Evolutionary conservation across 2,797 vertebrate species (phyloP), one percentile per base, ranked within the genome.

Genomic region (Poeciliopsis presidionis): DNA sequence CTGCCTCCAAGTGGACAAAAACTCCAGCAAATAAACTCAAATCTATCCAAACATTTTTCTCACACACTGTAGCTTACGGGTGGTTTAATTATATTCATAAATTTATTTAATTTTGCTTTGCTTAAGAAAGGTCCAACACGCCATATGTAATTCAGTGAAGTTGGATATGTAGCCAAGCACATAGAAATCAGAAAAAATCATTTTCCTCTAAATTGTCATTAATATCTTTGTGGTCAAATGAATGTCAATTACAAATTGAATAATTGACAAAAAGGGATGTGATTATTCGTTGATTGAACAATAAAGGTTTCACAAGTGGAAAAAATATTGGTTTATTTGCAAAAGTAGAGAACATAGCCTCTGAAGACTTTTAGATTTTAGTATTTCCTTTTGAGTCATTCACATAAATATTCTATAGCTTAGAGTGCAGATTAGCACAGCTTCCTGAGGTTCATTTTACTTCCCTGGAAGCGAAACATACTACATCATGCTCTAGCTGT

Each of bases 401-500:
- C 39, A 45, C 6, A 70, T 45, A 45, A 70, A 70, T 41, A 36
- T 45, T 46, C 49, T 12, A 76, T 71, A 41, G 63, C 49, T 25
- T 45, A 78, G 65, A 41, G 55, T 47, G 47, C 73, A 75, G 70
- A 87, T 84, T 80, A 70, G 55, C 83, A 65, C 67, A 57, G 86
- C 81, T 79, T 81, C 82, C 7, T 53, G 77, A 82, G 84, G 22
- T 88, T 69, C 25, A 45, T 70, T 69, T 87, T 79, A 84, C 84
- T 85, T 78, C 86, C 79, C 55, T 87, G 82, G 83, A 90, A 82
- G 74, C 18, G 59, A 74, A 77, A 81, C 79, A 81, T 76, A 85
- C 80, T 81, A 85, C 86, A 84, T 89, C 85, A 84, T 81, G 39
- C 78, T 82, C 73, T 70, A 79, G 82, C 82, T 86, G 89, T 87